phyloP scores from a whole-genome alignment of 2,113 vertebrate genomes.

The Aix galericulata region DNA sequence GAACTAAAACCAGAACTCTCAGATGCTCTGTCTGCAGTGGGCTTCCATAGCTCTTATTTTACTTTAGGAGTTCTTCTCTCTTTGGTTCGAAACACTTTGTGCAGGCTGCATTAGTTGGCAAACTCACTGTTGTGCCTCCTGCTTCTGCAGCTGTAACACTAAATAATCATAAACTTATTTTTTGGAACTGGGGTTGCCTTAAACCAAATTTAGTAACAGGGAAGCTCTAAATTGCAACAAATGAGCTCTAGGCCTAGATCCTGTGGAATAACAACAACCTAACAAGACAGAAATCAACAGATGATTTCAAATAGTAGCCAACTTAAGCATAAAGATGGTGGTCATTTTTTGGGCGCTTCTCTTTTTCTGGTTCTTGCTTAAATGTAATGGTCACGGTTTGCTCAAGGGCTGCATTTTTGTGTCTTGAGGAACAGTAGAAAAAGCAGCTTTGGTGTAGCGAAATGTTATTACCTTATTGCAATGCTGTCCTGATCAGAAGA shows the following conservation, averaged over 20 bases:
- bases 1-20: neutral
- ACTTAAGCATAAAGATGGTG: neutral
- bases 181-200: neutral
- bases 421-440: neutral
- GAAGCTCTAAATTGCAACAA: neutral
- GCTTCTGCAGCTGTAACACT: neutral
- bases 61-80: neutral
- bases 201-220: neutral
- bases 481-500: neutral
- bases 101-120: neutral
- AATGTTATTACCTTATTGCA: fast-evolving
- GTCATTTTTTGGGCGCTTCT: neutral
- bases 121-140: neutral
- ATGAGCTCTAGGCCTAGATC: neutral
- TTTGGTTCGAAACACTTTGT: neutral
- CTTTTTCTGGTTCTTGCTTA: neutral
- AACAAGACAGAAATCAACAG: too few species aligned
- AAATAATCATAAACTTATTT: neutral
- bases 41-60: neutral
- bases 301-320: neutral
- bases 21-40: neutral
- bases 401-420: fast-evolving
- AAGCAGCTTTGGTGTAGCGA: neutral
- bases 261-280: neutral
- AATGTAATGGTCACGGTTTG: neutral